Evolutionary conservation across 2,113 vertebrate species (phyloP).

Genomic region (Clarias macrocephalus): DNA sequence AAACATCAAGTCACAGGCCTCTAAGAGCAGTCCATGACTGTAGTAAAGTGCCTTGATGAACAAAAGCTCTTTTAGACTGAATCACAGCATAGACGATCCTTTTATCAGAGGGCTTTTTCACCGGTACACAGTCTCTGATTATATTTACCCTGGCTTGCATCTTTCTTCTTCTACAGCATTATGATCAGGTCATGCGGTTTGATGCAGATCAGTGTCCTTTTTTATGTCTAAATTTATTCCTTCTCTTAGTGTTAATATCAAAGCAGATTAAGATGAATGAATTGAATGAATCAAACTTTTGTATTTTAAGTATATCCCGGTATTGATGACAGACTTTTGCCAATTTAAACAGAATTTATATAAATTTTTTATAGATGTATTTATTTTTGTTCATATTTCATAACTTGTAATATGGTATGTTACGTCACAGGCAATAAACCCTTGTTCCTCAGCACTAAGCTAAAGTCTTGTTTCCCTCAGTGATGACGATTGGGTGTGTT

Average conservation of each 20-base stretch:
- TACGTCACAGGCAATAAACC: neutral
- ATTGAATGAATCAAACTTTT: neutral
- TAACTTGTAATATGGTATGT: neutral
- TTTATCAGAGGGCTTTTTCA: conserved; percentile 16
- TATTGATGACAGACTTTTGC: neutral
- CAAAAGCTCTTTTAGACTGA: conserved; percentile 23
- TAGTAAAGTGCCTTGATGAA: neutral
- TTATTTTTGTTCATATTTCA: neutral
- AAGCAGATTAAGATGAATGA: neutral
- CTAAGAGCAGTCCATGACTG: neutral
- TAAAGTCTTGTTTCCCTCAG: neutral
- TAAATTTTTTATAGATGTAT: no score
- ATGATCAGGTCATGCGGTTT: conserved; percentile 21
- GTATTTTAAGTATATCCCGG: neutral
- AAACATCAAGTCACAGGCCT: conserved; percentile 2
- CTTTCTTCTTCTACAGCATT: neutral
- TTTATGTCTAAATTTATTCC: neutral
- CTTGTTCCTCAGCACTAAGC: neutral
- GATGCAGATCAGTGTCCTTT: conserved; percentile 7
- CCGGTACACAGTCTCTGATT: neutral
- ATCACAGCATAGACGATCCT: neutral
- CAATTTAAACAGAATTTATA: neutral
- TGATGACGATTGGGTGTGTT: neutral
- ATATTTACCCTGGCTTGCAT: conserved; percentile 16
- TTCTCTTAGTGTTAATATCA: neutral